Conservation (phyloP, 2,797 vertebrate genomes). For the Pempheris klunzingeri region DNA sequence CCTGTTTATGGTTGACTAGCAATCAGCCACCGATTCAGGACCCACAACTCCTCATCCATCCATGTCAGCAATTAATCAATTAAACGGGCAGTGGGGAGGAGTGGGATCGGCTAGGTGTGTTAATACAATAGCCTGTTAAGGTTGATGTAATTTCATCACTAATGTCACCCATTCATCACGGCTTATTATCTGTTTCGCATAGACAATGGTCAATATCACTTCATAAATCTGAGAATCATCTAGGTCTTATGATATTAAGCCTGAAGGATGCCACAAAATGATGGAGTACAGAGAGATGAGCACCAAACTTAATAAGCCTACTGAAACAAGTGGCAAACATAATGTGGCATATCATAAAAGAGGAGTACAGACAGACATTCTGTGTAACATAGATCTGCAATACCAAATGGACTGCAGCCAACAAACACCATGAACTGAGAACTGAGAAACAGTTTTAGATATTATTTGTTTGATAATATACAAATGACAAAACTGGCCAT, state of each 20-base stretch:
- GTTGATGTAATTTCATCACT: conserved; percentile 84
- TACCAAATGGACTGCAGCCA: neutral
- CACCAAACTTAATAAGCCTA: conserved; percentile 44
- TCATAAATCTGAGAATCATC: conserved; percentile 76
- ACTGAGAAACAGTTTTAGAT: conserved; percentile 9
- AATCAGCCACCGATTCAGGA: conserved; percentile 83
- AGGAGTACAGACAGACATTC: conserved; percentile 2
- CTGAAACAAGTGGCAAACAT: conserved; percentile 22
- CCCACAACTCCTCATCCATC: conserved; percentile 82
- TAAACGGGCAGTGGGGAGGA: conserved; percentile 75
- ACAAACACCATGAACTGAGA: conserved; percentile 20
- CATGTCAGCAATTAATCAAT: conserved; percentile 85
- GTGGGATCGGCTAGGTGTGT: conserved; percentile 78
- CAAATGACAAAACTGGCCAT: conserved; percentile 20
- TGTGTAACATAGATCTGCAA: conserved; percentile 6
- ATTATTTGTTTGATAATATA: conserved; percentile 11
- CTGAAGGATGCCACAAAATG: conserved; percentile 60
- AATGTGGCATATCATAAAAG: conserved; percentile 20
- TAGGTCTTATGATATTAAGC: conserved; percentile 66
- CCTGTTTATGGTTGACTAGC: conserved; percentile 85
- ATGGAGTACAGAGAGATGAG: conserved; percentile 51
- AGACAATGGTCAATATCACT: conserved; percentile 82
- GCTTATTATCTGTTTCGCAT: conserved; percentile 80
- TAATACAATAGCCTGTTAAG: conserved; percentile 82
- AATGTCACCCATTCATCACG: conserved; percentile 83